Base-by-base conservation (phyloP, 2,797 vertebrate species). In the Lophius americanus region DNA sequence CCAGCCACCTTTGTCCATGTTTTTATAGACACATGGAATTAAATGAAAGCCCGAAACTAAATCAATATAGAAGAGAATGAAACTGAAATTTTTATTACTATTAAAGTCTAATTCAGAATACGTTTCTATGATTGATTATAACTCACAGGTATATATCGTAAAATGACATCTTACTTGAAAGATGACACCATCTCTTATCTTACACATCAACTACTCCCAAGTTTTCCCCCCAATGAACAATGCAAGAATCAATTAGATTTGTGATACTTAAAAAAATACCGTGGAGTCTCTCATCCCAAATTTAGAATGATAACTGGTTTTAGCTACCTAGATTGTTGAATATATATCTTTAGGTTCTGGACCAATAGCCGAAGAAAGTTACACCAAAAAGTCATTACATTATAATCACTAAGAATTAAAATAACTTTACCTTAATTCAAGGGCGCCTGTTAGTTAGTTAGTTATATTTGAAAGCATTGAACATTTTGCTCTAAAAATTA, bases 1-100 rank as follows among this genome's bases (percentile, higher is more conserved):
- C 84, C 59, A 79, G 65, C 82, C 88, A 93, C 92, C 93, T 94
- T 94, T 93, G 92, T 73, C 79, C 91, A 46, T 66, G 82, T 77
- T 86, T 79, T 86, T 68, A 75, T 60, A 68, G n/a, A 75, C 36
- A 32, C 37, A 39, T 76, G 67, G 60, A 83, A 85, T 60, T 42
- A 79, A 82, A 70, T 51, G 41, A 70, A 55, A 70, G 8, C 33
- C 13, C 60, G 37, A 65, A 64, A 59, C 52, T 61, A 75, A 75
- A 76, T 76, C 69, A 42, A 84, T 84, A 64, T 33, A n/a, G 35
- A 11, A 14, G 44, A 5, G 51, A 66, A 64, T 23, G 10, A 61
- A 53, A 33, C 3, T 14, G 23, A 33, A 10, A 39, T 37, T 5
- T 3, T 7, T 47, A 7, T 60, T 14, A 11, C 35, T 12, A 4